These are phyloP conservation scores for Misgurnus mizolepis DNA, from an alignment of 2,113 vertebrate species.

Conservation along the genomic window DNA sequence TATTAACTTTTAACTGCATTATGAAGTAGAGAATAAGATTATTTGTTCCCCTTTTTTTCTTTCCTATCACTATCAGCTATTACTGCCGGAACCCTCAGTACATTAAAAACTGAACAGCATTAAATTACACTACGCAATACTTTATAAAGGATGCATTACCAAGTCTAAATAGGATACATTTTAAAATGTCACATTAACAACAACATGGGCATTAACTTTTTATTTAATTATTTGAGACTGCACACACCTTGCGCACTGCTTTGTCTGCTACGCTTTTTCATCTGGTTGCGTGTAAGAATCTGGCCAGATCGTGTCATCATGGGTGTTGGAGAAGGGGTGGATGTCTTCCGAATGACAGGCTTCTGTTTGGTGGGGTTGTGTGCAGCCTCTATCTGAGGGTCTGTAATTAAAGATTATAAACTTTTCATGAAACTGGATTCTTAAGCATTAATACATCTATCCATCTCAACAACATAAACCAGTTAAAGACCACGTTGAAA, in stretches of 20 bases:
- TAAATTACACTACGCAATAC: too few species aligned
- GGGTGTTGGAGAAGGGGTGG: slow-evolving; percentile 61
- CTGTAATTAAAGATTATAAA: slow-evolving; percentile 30
- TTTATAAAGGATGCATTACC: too few species aligned
- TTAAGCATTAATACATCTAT: background rate
- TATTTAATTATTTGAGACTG: too few species aligned
- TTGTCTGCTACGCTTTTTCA: slow-evolving; percentile 52
- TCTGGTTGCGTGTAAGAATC: slow-evolving; percentile 62
- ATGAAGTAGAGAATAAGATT: background rate
- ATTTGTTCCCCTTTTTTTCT: too few species aligned
- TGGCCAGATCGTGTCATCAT: slow-evolving; percentile 76
- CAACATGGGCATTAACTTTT: background rate
- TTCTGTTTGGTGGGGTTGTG: slow-evolving; percentile 71
- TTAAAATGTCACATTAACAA: too few species aligned
- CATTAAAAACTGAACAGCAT: too few species aligned
- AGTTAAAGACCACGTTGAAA: background rate
- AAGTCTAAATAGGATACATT: too few species aligned
- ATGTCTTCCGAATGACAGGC: slow-evolving; percentile 47
- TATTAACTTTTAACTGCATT: too few species aligned
- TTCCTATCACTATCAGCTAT: too few species aligned
- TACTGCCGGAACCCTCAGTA: too few species aligned
- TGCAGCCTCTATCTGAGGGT: slow-evolving; percentile 60
- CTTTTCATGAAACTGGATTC: background rate
- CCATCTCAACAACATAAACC: background rate
- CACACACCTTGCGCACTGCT: slow-evolving; percentile 59